Conservation (phyloP, 2,888 invertebrate genomes). For the Oxytorus armatus region DNA sequence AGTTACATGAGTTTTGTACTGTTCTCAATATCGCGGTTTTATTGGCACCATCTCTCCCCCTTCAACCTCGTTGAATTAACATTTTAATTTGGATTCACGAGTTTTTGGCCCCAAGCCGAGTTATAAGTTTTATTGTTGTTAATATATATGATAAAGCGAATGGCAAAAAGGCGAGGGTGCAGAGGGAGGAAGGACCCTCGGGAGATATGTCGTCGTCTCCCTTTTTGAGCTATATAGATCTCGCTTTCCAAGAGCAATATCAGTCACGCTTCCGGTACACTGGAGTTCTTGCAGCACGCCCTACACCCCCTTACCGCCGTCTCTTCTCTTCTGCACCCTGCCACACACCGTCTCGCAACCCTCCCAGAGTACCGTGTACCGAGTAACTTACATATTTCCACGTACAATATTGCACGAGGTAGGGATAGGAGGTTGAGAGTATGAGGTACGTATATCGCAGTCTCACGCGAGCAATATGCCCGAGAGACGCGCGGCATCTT, state of each 20-base stretch:
- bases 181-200: constrained; percentile 62
- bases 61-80: constrained; percentile 68
- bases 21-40: constrained; percentile 7
- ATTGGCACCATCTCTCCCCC: constrained; percentile 64
- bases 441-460: constrained; percentile 66
- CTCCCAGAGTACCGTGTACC: constrained; percentile 45
- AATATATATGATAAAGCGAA: constrained; percentile 75
- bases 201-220: constrained; percentile 67
- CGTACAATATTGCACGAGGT: constrained; percentile 72
- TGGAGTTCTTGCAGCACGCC: constrained; percentile 65
- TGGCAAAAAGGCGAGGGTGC: constrained; percentile 52
- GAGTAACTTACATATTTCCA: constrained; percentile 72
- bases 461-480: constrained; percentile 70
- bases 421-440: constrained; percentile 51
- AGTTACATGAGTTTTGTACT: constrained; percentile 10
- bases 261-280: constrained; percentile 70
- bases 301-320: constrained; percentile 37
- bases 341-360: constrained; percentile 27
- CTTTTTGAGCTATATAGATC: constrained; percentile 51
- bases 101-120: constrained; percentile 61
- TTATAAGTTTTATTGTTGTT: constrained; percentile 76
- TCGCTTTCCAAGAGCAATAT: constrained; percentile 69
- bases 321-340: constrained; percentile 47
- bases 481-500: constrained; percentile 56
- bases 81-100: constrained; percentile 72